Conservation (phyloP, 2,888 invertebrate genomes). For the Pristionchus japonicus region DNA sequence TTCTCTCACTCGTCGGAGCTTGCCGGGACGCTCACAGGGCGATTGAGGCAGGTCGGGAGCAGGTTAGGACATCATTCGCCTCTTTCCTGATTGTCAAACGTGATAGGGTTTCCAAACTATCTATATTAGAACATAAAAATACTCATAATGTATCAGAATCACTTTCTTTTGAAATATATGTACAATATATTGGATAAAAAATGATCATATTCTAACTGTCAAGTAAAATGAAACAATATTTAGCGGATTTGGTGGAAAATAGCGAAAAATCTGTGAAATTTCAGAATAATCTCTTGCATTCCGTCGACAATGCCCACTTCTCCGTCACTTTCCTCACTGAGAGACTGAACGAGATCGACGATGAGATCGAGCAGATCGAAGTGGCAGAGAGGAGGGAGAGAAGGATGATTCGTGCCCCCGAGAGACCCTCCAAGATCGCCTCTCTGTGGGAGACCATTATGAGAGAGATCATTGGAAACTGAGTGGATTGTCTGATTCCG, state of each 20-base stretch:
- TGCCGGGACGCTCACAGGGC: neutral
- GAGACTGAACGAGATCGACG: neutral
- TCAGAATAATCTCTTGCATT: neutral
- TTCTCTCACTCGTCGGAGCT: neutral
- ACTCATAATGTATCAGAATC: too few relatives aligned
- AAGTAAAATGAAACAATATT: too few relatives aligned
- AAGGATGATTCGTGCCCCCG: neutral
- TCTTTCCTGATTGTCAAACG: too few relatives aligned
- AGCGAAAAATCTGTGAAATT: neutral
- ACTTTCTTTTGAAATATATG: too few relatives aligned
- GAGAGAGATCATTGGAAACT: neutral
- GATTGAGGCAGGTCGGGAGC: neutral
- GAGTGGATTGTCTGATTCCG: too few relatives aligned
- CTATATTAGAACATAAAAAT: too few relatives aligned
- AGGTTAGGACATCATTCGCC: neutral
- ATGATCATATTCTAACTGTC: too few relatives aligned
- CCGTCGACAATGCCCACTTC: neutral
- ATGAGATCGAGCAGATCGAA: neutral
- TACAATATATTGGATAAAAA: too few relatives aligned
- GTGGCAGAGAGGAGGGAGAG: neutral
- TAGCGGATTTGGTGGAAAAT: too few relatives aligned
- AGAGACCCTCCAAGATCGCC: neutral
- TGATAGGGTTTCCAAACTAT: too few relatives aligned
- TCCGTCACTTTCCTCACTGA: neutral
- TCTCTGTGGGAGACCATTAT: neutral